Base-by-base conservation (phyloP, 2,888 invertebrate genomes). In the Malthinus flaveolus region DNA sequence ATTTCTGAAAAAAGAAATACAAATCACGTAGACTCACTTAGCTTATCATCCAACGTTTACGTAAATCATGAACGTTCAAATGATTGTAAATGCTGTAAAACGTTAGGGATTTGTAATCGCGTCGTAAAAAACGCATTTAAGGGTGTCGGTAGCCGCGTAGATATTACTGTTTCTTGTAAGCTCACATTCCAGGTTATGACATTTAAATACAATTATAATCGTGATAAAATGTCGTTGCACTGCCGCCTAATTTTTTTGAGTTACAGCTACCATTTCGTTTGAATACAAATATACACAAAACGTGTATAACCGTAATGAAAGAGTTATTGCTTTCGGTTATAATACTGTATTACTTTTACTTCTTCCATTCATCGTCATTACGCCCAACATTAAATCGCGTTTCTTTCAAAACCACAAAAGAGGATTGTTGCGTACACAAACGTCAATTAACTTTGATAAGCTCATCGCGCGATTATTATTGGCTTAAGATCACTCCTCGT, bases 81-180 rank as follows among this genome's bases (percentile, higher is more conserved):
- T 48, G 45, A 45, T 54, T 53, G 37, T 42, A 37, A 54, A 54
- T 54, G 39, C 32, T 42, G 36, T 53, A 39, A 33, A 47, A 54
- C 54, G 53, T 23, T 37, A 37, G 36, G 36, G 37, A 36, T 47
- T 48, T 33, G 50, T 56, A 51, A 56, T 56, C 46, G 31, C 39
- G 34, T 35, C 50, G 39, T 57, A 57, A 57, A 57, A 46, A 57
- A 57, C 32, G 51, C 51, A 57, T 57, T 57, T 34, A 52, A 47
- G 31, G 50, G 56, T 50, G 50, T 56, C 45, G 49, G 56, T 56
- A 56, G 56, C 33, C 56, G 46, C 56, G 46, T 56, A 50, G 56
- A 56, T 50, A 49, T 33, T 56, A 50, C 47, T 39, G 39, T 36
- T 39, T 46, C 49, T 44, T 45, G 42, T 46, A 49, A 49, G 32